Evolutionary conservation across 2,888 invertebrate genomes (phyloP).

Genomic region (Colostygia pectinataria): DNA sequence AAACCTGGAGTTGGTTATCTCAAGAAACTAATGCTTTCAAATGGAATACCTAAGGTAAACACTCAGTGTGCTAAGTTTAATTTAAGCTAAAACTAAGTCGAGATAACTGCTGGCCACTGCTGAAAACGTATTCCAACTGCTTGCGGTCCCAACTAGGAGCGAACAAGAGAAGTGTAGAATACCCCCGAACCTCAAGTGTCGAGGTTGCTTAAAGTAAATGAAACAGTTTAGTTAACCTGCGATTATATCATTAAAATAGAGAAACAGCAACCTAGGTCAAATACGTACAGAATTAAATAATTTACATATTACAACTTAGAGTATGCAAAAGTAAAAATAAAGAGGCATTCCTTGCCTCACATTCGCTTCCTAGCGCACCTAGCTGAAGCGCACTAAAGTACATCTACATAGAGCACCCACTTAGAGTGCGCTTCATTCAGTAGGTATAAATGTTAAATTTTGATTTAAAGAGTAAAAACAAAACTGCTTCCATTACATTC

Average conservation of each 20-base stretch:
- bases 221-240: neutral
- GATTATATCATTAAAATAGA: too few species aligned
- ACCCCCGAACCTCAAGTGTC: neutral
- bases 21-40: slow-evolving; percentile 7
- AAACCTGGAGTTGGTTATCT: neutral
- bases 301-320: too few species aligned
- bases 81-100: slow-evolving; percentile 19
- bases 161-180: slow-evolving; percentile 1
- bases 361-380: too few species aligned
- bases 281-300: too few species aligned
- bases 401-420: too few species aligned
- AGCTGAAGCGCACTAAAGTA: too few species aligned
- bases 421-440: too few species aligned
- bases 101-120: slow-evolving; percentile 22
- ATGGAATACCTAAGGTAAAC: slow-evolving; percentile 8
- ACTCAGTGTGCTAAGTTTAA: slow-evolving; percentile 23
- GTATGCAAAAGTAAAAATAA: too few species aligned
- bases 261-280: neutral
- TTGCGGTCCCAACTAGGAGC: slow-evolving; percentile 19
- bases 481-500: too few species aligned
- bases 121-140: slow-evolving; percentile 20
- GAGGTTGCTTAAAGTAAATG: neutral
- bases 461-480: too few species aligned
- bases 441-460: too few species aligned
- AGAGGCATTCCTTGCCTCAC: too few species aligned